Evolutionary conservation across 2,888 invertebrate species (phyloP).

Genomic region (Amiota minor): DNA sequence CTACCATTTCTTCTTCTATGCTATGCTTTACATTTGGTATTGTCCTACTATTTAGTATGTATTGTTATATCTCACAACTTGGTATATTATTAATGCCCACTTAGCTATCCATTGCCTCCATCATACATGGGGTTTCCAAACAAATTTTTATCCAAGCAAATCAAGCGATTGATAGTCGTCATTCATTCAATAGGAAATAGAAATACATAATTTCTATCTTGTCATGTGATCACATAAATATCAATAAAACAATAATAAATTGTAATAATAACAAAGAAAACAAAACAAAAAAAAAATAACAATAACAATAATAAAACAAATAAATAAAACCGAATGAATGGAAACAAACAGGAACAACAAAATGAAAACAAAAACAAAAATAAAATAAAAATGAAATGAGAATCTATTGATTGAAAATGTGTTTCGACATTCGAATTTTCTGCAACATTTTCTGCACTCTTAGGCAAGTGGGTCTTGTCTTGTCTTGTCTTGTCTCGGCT

Average conservation of each 20-base stretch:
- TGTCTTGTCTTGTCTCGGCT: background rate
- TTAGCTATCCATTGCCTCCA: conserved; percentile 8
- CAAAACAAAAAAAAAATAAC: background rate
- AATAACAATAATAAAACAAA: background rate
- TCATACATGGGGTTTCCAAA: too few relatives aligned
- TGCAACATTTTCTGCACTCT: conserved; percentile 63
- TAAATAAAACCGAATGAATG: too few relatives aligned
- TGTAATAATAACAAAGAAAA: background rate
- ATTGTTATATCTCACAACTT: background rate
- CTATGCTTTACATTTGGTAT: conserved; percentile 6
- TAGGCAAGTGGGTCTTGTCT: conserved; percentile 23
- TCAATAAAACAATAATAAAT: too few relatives aligned
- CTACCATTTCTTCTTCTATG: conserved; percentile 5
- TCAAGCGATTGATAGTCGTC: too few relatives aligned
- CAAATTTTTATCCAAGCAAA: too few relatives aligned
- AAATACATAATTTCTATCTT: too few relatives aligned
- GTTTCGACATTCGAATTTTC: conserved; percentile 11
- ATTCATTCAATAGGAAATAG: too few relatives aligned
- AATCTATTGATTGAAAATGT: conserved; percentile 62
- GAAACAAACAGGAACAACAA: too few relatives aligned
- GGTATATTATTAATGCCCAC: conserved; percentile 6
- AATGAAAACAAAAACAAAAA: background rate
- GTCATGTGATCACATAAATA: too few relatives aligned
- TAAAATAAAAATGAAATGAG: conserved; percentile 42
- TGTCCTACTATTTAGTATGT: conserved; percentile 7